Evolutionary conservation across 1,140 invertebrate genomes (phyloP), one percentile per base, ranked within the genome.

Genomic region (Pygmarrhopalites habei): DNA sequence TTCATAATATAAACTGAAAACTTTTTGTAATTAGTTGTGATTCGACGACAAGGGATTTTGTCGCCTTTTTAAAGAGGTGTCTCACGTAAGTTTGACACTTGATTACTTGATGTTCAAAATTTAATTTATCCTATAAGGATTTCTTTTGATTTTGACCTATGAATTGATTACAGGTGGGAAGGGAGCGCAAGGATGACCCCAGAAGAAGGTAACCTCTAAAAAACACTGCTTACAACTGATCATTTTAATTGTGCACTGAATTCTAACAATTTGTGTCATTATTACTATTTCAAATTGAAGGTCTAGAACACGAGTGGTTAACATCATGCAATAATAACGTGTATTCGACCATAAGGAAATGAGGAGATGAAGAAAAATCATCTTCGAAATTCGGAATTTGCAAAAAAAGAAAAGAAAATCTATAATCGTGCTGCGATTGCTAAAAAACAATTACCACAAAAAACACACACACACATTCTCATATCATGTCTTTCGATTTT

Each of bases 181-280:
- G 88, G 94, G 15, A 86, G 90, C 69, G 85, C 87, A 65, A 82
- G 95, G 58, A 87, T 98, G 84, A 95, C 89, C 19, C 92, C 95
- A 2, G 86, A 89, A 53, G 93, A 98, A 72, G 5, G 32, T 35
- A 5, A 35, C 32, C 32, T 5, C 32, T 7, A 35, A 15, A 35
- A 15, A 35, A 7, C 15, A 35, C 32, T 7, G 15, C 32, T 7
- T 35, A 5, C 32, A 35, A n/a, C n/a, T n/a, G n/a, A n/a, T n/a
- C n/a, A n/a, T n/a, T n/a, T n/a, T n/a, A n/a, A n/a, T n/a, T n/a
- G n/a, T n/a, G n/a, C n/a, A n/a, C n/a, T n/a, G n/a, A n/a, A n/a
- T n/a, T n/a, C n/a, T n/a, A n/a, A n/a, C n/a, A n/a, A n/a, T n/a
- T n/a, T n/a, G n/a, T n/a, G n/a, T n/a, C n/a, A n/a, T n/a, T n/a